phyloP scores from a whole-genome alignment of 1,140 invertebrate species.

The Pogonognathellus flavescens region DNA sequence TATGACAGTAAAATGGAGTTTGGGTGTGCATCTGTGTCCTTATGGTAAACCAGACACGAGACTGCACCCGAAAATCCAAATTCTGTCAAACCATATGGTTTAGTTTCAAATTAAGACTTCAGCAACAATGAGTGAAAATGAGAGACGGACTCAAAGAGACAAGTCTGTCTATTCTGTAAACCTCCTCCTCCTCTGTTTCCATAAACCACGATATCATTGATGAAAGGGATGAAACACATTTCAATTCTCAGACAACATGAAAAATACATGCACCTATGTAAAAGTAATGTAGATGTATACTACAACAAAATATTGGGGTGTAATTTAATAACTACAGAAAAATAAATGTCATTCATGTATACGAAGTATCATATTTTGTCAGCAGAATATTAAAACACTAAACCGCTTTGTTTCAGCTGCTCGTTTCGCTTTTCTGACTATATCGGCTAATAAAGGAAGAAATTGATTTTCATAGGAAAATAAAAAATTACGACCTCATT shows the following conservation, averaged over 20 bases:
- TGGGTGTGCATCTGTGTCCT: no score
- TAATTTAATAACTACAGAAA: not conserved
- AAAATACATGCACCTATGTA: not conserved
- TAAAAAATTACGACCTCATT: not conserved
- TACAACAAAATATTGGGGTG: not conserved
- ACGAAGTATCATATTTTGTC: no score
- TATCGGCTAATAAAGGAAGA: not conserved
- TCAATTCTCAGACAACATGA: slow-evolving; percentile 3
- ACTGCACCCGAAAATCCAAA: not conserved
- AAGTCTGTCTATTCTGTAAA: no score
- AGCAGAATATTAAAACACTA: no score
- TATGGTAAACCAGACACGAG: no score
- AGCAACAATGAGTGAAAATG: not conserved
- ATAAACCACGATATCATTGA: not conserved
- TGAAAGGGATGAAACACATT: slow-evolving; percentile 19
- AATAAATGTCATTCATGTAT: no score
- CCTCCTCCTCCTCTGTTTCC: not conserved
- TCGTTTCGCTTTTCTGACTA: no score
- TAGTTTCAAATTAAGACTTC: slow-evolving; percentile 23
- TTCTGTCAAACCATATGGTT: slow-evolving; percentile 24
- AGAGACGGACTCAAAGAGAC: not conserved
- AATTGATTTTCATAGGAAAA: not conserved
- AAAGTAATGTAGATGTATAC: not conserved
- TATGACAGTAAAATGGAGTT: no score
- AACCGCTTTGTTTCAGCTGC: no score